Percentiles rank a stretch among this genome's conserved stretches.
Conservation (phyloP, 2,888 invertebrate genomes). For the Sesia bembeciformis region DNA sequence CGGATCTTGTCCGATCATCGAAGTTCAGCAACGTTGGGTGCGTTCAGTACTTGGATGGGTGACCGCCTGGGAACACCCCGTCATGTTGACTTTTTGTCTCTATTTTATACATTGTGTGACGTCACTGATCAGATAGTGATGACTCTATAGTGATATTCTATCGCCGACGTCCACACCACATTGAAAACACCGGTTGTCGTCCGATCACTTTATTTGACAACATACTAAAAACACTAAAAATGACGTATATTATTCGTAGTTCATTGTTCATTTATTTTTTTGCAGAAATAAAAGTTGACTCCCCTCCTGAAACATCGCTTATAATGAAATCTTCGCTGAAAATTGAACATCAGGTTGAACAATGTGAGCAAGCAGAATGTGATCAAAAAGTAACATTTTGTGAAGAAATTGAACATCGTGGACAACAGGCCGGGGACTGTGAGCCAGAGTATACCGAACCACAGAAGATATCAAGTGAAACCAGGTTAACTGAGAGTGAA, state of each 20-base stretch:
- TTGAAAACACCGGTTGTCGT: slow-evolving; percentile 16
- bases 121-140: too few relatives aligned
- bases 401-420: too few relatives aligned
- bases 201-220: slow-evolving; percentile 6
- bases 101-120: too few relatives aligned
- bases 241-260: too few relatives aligned
- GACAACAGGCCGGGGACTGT: too few relatives aligned
- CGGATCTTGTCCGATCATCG: too few relatives aligned
- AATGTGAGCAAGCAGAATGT: too few relatives aligned
- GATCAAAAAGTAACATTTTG: too few relatives aligned
- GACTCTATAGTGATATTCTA: neutral
- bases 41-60: slow-evolving; percentile 26
- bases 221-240: too few relatives aligned
- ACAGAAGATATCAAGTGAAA: too few relatives aligned
- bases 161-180: slow-evolving; percentile 17
- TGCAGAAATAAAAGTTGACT: slow-evolving; percentile 12
- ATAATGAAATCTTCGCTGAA: slow-evolving; percentile 21
- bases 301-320: slow-evolving; percentile 19
- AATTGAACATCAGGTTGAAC: neutral
- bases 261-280: neutral
- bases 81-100: slow-evolving; percentile 34
- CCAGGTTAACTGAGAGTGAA: too few relatives aligned
- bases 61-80: slow-evolving; percentile 35
- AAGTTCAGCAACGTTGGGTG: neutral
- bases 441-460: too few relatives aligned